Evolutionary conservation across 2,888 invertebrate species (phyloP), one percentile per base, ranked within the genome.

Genomic region (Drosophila acutilabella): DNA sequence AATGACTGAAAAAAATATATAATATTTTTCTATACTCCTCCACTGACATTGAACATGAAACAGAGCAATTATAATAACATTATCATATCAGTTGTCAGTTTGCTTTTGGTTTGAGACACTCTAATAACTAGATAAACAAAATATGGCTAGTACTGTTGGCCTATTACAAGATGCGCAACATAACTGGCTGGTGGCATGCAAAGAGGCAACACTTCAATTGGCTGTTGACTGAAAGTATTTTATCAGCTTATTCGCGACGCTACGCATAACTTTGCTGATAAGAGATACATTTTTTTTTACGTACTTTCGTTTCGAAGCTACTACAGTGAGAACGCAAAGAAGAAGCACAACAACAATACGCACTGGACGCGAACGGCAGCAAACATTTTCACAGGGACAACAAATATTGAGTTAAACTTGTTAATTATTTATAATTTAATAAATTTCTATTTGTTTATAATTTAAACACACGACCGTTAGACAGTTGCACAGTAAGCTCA

Each of bases 231-330:
- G 36, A 56, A 50, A 52, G 57, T 45, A 33, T 53, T 78, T 71
- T 81, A 82, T 88, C 82, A 60, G 68, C 60, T 50, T 41, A 53
- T 60, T 71, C 23, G 59, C 60, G 48, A 42, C 61, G 78, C 71
- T 74, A 74, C 86, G 70, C 86, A 80, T 74, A 82, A 56, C 59
- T 68, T 65, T 78, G 54, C 80, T 83, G 83, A 83, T 83, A 83
- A 83, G 88, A 80, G 83, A 83, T 83, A 83, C 83, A 83, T 88
- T 83, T 83, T 84, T 84, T 76, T 65, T 66, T 83, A 83, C 83
- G 74, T 88, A 86, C 83, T 70, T 82, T 88, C 66, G 68, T 47
- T 81, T 81, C 30, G 73, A 40, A 61, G 80, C 67, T 76, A 36
- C 69, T 76, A 74, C 61, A 71, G 44, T 54, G 52, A 69, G 71